Base-by-base conservation (phyloP, 1,140 invertebrate species). In the Melitaea cinxia region DNA sequence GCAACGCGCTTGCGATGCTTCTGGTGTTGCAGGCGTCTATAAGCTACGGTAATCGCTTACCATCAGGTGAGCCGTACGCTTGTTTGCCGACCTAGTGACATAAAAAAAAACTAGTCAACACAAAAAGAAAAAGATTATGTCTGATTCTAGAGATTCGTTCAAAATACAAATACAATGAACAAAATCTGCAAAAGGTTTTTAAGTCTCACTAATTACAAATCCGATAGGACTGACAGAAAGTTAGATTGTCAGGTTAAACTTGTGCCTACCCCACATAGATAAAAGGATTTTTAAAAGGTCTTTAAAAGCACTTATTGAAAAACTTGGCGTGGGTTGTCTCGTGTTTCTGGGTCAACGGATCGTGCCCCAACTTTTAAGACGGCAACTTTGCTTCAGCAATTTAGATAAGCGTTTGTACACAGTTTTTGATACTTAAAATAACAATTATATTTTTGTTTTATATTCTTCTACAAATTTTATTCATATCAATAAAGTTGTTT, bases 231-330 rank as follows among this genome's bases (percentile, higher is more conserved):
- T 10, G 42, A 21, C 42, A 47, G 21, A 17, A 23, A 23, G 42
- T 47, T 21, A 47, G 21, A 47, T 47, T 14, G 17, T 49, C 39
- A 7, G 5, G 39, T 23, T 58, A 47, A 30, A 19, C 24, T 50
- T 19, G 49, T 30, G 39, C 39, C 26, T 55, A 19, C 23, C 24
- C 35, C 12, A 26, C 39, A 55, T 58, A 65, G 45, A 52, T 60
- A 23, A 60, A 60, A 24, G 33, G 47, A 60, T 52, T 60, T 65
- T 56, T 53, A 66, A 67, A 55, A 64, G 65, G 70, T 73, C 71
- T 72, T 76, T 70, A 73, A 71, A 72, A 72, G 75, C 63, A 82
- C 77, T 83, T 85, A 83, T 85, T 85, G 82, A 85, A 85, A 83
- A 82, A 85, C 71, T 85, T 80, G 67, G 68, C 70, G 65, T 59